Conservation (phyloP, 2,113 vertebrate genomes). For the Leuciscus idus region DNA sequence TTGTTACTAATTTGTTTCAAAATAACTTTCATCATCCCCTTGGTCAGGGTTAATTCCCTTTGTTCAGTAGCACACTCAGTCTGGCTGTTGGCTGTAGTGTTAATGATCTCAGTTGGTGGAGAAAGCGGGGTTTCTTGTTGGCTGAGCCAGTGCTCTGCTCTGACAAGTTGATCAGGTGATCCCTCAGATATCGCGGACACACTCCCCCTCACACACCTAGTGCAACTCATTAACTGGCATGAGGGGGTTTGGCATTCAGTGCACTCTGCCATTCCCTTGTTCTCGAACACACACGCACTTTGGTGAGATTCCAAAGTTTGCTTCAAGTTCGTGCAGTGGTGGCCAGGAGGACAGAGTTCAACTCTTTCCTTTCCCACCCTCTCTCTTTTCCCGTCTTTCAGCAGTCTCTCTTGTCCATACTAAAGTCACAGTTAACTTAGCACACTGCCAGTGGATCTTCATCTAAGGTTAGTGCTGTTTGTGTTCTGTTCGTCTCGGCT, state of each 20-base stretch:
- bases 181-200: neutral
- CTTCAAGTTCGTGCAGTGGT: neutral
- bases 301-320: constrained; percentile 43
- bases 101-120: neutral
- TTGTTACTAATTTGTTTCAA: neutral
- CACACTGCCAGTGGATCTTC: neutral
- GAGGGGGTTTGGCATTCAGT: neutral
- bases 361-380: constrained; percentile 13
- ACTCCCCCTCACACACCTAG: neutral
- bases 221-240: neutral
- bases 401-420: neutral
- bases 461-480: constrained; percentile 15
- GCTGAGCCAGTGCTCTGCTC: neutral
- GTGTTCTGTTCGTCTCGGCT: constrained; percentile 2
- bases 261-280: neutral
- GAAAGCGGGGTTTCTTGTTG: neutral
- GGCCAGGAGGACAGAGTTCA: constrained; percentile 26
- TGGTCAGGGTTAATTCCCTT: too few relatives aligned
- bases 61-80: neutral
- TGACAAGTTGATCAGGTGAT: constrained; percentile 11
- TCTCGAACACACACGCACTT: neutral
- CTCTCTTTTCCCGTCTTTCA: constrained; percentile 11
- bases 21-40: neutral
- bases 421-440: neutral
- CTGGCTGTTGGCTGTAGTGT: neutral